Percentiles rank a stretch among this genome's conserved stretches.
Evolutionary conservation across 1,140 invertebrate genomes (phyloP).

Genomic region (Drosophila burlai): DNA sequence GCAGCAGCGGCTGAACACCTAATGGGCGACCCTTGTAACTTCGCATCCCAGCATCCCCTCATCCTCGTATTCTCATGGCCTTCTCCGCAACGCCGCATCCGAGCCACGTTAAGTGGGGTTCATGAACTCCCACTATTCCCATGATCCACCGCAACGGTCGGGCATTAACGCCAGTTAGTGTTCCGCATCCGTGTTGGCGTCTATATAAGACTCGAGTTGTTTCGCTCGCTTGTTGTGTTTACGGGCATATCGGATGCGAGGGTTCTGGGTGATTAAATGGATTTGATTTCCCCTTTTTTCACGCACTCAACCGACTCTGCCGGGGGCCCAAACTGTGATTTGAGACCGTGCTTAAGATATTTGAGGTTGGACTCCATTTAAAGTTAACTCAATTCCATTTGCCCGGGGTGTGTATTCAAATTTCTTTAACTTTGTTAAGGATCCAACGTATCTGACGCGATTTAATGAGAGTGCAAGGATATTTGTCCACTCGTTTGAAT

Average conservation of each 20-base stretch:
- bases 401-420: conserved; percentile 11
- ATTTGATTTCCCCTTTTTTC: conserved; percentile 65
- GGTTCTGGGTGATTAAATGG: conserved; percentile 65
- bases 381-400: conserved; percentile 10
- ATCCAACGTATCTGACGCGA: neutral
- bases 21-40: conserved; percentile 42
- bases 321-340: conserved; percentile 29
- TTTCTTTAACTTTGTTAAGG: conserved; percentile 23
- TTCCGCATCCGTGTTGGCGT: conserved; percentile 30
- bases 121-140: conserved; percentile 58
- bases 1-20: conserved; percentile 30
- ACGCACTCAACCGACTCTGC: conserved; percentile 6
- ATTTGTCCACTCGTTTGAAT: conserved; percentile 26
- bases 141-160: conserved; percentile 27
- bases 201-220: conserved; percentile 22
- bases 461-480: conserved; percentile 20
- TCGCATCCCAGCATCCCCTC: neutral
- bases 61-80: neutral
- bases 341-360: conserved; percentile 29
- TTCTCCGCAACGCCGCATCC: neutral
- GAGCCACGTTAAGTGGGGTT: conserved; percentile 66
- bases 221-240: conserved; percentile 34
- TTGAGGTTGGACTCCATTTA: conserved; percentile 37
- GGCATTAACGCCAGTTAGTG: conserved; percentile 69
- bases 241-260: conserved; percentile 43